These are phyloP conservation scores for Lingula anatina DNA, from an alignment of 2,888 invertebrate genomes.

Conservation along the genomic window DNA sequence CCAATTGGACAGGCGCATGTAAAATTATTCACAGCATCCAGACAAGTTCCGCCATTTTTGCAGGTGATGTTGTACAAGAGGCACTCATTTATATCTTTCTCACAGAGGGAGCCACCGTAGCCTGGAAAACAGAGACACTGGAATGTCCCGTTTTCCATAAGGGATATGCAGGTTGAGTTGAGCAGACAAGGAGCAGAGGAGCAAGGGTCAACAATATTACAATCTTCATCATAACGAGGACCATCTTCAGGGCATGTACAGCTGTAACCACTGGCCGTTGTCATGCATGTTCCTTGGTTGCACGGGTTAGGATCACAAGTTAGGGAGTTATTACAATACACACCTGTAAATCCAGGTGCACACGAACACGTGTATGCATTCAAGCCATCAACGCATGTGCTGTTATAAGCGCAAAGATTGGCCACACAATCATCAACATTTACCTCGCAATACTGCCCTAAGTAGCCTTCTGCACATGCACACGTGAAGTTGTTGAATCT, in stretches of 20 bases:
- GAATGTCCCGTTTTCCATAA: too few species aligned
- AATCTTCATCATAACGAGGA: too few species aligned
- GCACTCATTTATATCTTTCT: too few species aligned
- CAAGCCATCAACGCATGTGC: slow-evolving; percentile 28
- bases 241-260: too few species aligned
- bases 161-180: too few species aligned
- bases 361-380: slow-evolving; percentile 25
- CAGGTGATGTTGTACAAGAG: too few species aligned
- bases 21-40: slow-evolving; percentile 17
- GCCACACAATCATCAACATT: slow-evolving; percentile 29
- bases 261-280: too few species aligned
- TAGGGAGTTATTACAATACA: slow-evolving; percentile 21
- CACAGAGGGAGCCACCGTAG: too few species aligned
- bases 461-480: slow-evolving; percentile 36
- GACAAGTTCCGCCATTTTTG: slow-evolving; percentile 34
- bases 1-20: slow-evolving; percentile 24
- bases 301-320: slow-evolving; percentile 30
- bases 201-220: too few species aligned
- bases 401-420: slow-evolving; percentile 20
- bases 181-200: too few species aligned
- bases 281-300: too few species aligned
- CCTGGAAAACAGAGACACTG: too few species aligned
- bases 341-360: slow-evolving; percentile 21
- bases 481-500: slow-evolving; percentile 18
- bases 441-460: slow-evolving; percentile 22